These are phyloP conservation scores for Phylloscopus collybita DNA, from an alignment of 2,797 vertebrate genomes.

Conservation along the genomic window DNA sequence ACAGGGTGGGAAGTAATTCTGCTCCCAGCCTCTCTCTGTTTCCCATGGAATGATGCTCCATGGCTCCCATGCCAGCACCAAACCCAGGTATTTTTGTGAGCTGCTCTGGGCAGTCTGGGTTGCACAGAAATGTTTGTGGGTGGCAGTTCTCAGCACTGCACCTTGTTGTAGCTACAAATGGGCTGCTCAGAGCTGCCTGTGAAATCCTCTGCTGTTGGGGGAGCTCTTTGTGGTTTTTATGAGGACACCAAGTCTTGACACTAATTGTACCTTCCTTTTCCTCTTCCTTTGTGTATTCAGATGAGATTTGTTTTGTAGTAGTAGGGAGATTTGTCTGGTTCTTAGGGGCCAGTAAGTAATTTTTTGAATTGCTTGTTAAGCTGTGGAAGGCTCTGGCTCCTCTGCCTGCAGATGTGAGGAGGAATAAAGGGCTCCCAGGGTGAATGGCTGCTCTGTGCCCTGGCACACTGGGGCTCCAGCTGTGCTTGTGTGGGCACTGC, in stretches of 20 bases:
- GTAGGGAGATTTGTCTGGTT: background rate
- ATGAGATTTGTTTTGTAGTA: background rate
- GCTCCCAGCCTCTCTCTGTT: fast-evolving
- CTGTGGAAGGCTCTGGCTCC: background rate
- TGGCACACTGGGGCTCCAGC: background rate
- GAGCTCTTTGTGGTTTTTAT: background rate
- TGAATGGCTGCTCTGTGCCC: constrained; percentile 22
- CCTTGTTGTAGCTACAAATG: fast-evolving
- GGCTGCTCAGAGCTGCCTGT: background rate
- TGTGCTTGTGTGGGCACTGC: background rate
- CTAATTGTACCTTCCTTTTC: background rate
- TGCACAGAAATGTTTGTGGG: background rate
- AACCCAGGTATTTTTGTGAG: background rate
- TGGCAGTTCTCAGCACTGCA: background rate
- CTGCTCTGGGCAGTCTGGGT: background rate
- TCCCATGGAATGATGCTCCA: background rate
- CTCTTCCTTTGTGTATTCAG: background rate
- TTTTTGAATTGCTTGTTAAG: background rate
- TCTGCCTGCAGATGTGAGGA: background rate
- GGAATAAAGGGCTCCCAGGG: background rate
- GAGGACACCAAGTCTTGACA: background rate
- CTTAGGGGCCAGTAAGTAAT: background rate
- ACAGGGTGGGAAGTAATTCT: background rate
- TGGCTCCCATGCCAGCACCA: background rate
- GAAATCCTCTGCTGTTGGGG: background rate